phyloP scores from a whole-genome alignment of 2,113 vertebrate genomes.

The Ahaetulla prasina region DNA sequence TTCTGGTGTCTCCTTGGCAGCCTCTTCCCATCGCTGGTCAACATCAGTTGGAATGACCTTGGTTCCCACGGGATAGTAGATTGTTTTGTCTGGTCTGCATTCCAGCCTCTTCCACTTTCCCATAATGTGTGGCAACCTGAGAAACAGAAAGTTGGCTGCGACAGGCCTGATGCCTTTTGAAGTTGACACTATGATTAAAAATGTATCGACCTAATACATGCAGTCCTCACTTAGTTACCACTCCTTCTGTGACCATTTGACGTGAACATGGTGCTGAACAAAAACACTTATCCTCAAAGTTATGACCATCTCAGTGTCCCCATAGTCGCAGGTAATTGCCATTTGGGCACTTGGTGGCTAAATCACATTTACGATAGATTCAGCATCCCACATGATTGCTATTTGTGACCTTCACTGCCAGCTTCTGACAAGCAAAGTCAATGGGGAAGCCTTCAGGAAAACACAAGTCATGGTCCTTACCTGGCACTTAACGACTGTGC shows the following conservation, averaged over 20 bases:
- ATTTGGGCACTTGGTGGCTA: background rate
- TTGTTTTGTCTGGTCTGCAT: no score
- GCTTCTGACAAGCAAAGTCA: background rate
- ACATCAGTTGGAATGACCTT: no score
- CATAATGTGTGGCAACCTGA: no score
- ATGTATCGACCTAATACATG: background rate
- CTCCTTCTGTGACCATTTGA: background rate
- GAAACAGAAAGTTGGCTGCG: no score
- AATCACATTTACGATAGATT: background rate
- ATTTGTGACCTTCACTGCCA: background rate
- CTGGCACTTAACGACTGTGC: background rate
- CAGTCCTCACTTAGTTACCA: background rate
- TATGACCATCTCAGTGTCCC: background rate
- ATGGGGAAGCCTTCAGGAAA: background rate
- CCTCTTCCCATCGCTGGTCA: no score
- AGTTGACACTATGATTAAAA: background rate
- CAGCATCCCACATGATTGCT: background rate
- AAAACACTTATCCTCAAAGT: background rate
- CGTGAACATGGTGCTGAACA: background rate
- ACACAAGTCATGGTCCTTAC: background rate
- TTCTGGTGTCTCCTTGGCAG: no score
- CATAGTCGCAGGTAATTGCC: background rate
- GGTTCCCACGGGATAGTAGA: no score
- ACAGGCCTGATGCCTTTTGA: no score
- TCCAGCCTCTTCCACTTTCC: no score